Base-by-base conservation (phyloP, 2,888 invertebrate genomes). In the Molanna angustata region DNA sequence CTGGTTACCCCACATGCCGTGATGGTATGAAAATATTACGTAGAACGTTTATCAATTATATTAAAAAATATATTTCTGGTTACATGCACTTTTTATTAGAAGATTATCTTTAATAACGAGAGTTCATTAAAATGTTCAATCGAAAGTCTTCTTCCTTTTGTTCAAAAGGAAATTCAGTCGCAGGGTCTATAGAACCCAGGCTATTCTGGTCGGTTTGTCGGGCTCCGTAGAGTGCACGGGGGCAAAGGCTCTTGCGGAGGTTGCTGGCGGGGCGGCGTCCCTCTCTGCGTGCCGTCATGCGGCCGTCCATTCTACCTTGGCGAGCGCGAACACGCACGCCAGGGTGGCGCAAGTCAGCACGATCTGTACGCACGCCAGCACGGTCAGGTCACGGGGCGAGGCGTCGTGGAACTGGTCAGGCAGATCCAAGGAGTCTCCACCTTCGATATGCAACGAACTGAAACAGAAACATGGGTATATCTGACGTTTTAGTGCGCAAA, bases 121-220 rank as follows among this genome's bases (percentile, higher is more conserved):
- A n/a, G n/a, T n/a, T n/a, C n/a, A n/a, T n/a, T n/a, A n/a, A n/a
- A n/a, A n/a, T n/a, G n/a, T n/a, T n/a, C n/a, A n/a, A n/a, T n/a
- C n/a, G n/a, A n/a, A n/a, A n/a, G n/a, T n/a, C n/a, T n/a, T n/a
- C n/a, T n/a, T n/a, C n/a, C n/a, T n/a, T n/a, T n/a, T n/a, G n/a
- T n/a, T n/a, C n/a, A n/a, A 7, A 11, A 4, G 27, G 27, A 27
- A 27, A 7, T 11, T 11, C 4, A 4, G 27, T 27, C 27, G 55
- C 69, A 67, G 27, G 18, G 44, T 35, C 49, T 56, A 56, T 52
- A 56, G 45, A 41, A 56, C 56, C 56, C 56, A 56, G 9, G 56
- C 56, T 35, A 56, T 52, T 20, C 49, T 56, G n/a, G 49, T 41
- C 3, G 52, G 47, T 20, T 49, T 45, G 19, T 52, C 52, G 11